Percentiles rank a stretch among this genome's conserved stretches.
Evolutionary conservation across 2,888 invertebrate genomes (phyloP).

Genomic region (Plutella xylostella): DNA sequence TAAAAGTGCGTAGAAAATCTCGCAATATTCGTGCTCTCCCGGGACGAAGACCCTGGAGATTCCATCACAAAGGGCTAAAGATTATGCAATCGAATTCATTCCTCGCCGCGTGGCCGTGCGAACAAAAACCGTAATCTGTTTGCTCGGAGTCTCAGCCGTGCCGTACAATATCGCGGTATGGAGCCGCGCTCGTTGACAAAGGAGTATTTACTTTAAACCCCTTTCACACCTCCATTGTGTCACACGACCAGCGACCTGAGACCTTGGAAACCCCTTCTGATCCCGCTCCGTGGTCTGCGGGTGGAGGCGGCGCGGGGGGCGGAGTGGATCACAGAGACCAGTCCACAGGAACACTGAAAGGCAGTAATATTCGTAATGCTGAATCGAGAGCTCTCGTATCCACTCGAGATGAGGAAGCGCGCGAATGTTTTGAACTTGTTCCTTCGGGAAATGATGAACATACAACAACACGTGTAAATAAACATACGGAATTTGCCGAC

Average conservation of each 20-base stretch:
- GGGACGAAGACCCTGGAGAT: no score
- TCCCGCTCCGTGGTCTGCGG: slow-evolving; percentile 5
- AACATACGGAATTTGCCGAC: no score
- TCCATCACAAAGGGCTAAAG: slow-evolving; percentile 4
- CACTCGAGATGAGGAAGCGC: slow-evolving; percentile 18
- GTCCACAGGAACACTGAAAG: slow-evolving; percentile 13
- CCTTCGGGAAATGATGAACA: no score
- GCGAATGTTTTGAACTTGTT: slow-evolving; percentile 3
- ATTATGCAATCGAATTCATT: slow-evolving; percentile 7
- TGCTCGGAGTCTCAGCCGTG: slow-evolving; percentile 33
- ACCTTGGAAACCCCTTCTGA: slow-evolving; percentile 18
- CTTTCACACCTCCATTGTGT: slow-evolving; percentile 64
- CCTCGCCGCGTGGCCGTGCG: neutral
- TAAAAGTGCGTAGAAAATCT: no score
- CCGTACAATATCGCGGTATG: slow-evolving; percentile 48
- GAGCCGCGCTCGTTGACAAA: slow-evolving; percentile 38
- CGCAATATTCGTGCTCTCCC: no score
- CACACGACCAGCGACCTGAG: slow-evolving; percentile 28
- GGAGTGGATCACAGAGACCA: slow-evolving; percentile 5
- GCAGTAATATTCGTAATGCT: slow-evolving; percentile 21
- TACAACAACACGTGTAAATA: no score
- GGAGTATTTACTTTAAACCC: slow-evolving; percentile 66
- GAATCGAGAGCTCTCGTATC: slow-evolving; percentile 38
- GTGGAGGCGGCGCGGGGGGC: slow-evolving; percentile 1
- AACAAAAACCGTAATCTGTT: slow-evolving; percentile 51